Conservation (phyloP, 2,888 invertebrate genomes). For the Himalopsyche japonica region DNA sequence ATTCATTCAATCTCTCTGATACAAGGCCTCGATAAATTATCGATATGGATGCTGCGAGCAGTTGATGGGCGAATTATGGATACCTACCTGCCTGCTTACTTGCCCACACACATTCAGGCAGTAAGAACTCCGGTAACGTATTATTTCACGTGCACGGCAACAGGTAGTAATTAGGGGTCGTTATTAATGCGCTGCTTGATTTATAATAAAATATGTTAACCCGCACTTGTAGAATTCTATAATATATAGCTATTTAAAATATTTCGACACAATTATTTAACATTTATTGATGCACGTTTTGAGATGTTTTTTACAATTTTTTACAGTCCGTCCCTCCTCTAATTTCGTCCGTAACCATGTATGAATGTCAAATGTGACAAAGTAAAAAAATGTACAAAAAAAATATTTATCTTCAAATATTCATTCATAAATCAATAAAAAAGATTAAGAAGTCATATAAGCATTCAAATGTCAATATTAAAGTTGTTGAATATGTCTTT, state of each 20-base stretch:
- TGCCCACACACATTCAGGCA: slow-evolving; percentile 22
- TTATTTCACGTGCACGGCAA: slow-evolving; percentile 28
- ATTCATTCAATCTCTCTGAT: not conserved
- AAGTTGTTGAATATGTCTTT: too few relatives aligned
- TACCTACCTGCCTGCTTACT: slow-evolving; percentile 3
- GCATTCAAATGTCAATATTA: too few relatives aligned
- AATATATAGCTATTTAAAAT: not conserved
- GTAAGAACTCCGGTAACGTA: slow-evolving; percentile 19
- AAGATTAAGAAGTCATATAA: too few relatives aligned
- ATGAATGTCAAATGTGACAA: too few relatives aligned
- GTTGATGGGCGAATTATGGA: slow-evolving; percentile 11
- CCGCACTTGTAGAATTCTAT: not conserved
- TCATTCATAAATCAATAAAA: too few relatives aligned
- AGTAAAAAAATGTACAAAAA: too few relatives aligned
- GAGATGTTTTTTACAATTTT: too few relatives aligned
- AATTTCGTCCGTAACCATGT: too few relatives aligned
- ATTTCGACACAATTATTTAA: too few relatives aligned
- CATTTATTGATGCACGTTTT: too few relatives aligned
- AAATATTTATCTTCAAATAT: too few relatives aligned
- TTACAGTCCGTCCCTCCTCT: too few relatives aligned
- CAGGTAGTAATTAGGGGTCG: slow-evolving; percentile 28
- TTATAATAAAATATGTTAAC: not conserved
- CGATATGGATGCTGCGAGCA: slow-evolving; percentile 10
- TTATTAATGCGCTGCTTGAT: slow-evolving; percentile 11
- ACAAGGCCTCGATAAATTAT: not conserved